Percentiles rank a stretch among this genome's conserved stretches.
These are phyloP conservation scores for Epinotia nisella DNA, from an alignment of 2,888 invertebrate species.

Conservation along the genomic window DNA sequence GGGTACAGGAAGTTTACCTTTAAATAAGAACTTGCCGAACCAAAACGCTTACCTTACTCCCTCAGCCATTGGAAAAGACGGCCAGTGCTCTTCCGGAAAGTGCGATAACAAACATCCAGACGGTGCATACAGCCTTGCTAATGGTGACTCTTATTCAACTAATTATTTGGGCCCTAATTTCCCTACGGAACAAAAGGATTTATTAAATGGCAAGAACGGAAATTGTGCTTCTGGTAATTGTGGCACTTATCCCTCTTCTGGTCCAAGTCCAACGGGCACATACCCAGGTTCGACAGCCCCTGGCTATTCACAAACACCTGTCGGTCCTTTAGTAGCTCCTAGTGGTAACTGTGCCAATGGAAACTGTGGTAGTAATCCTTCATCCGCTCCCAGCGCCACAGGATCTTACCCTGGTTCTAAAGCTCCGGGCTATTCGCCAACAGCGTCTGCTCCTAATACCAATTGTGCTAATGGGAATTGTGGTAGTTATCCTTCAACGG, in stretches of 20 bases:
- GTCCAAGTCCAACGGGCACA: constrained; percentile 14
- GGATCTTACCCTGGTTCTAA: constrained; percentile 15
- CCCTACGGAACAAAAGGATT: constrained; percentile 24
- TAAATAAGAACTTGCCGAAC: constrained; percentile 57
- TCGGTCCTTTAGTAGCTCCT: constrained; percentile 16
- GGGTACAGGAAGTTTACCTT: constrained; percentile 51
- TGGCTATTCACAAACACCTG: constrained; percentile 43
- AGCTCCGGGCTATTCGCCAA: constrained; percentile 6
- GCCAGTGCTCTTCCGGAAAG: constrained; percentile 46
- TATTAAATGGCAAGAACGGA: constrained; percentile 22
- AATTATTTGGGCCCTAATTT: constrained; percentile 37
- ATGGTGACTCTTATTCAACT: constrained; percentile 40
- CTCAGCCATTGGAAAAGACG: constrained; percentile 39
- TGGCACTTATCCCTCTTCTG: constrained; percentile 42
- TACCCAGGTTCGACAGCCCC: constrained; percentile 29
- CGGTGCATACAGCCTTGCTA: constrained; percentile 23
- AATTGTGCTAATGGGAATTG: constrained; percentile 40
- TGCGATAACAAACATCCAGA: constrained; percentile 42
- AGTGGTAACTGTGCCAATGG: constrained; percentile 37
- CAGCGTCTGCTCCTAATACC: constrained; percentile 38
- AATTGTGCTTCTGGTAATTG: constrained; percentile 48
- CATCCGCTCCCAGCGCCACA: constrained; percentile 14
- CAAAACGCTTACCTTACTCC: constrained; percentile 45
- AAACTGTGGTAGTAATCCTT: constrained; percentile 40
- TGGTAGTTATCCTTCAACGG: constrained; percentile 18